A percentile compares a stretch with the other conserved stretches of the same genome.
Evolutionary conservation across 2,888 invertebrate species (phyloP).

Genomic region (Vandiemenella viatica): DNA sequence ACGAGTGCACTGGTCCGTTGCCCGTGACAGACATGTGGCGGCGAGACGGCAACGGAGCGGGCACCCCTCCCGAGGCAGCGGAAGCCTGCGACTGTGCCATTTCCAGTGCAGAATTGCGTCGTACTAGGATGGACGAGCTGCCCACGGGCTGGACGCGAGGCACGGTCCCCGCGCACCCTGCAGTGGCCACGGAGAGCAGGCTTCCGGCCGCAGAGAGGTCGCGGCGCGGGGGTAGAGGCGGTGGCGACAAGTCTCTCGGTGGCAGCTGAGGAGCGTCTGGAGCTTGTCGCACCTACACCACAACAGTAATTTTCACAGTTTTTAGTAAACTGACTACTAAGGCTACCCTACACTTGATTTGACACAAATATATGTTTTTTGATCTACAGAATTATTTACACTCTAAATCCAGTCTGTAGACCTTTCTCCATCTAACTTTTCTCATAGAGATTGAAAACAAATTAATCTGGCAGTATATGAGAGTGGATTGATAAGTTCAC

Average conservation of each 20-base stretch:
- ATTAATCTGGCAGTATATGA: no score
- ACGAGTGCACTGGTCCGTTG: constrained; percentile 22
- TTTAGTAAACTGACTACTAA: no score
- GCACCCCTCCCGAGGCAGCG: constrained; percentile 3
- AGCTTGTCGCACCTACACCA: constrained; percentile 41
- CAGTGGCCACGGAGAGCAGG: constrained; percentile 25
- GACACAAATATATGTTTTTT: no score
- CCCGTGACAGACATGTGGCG: constrained; percentile 21
- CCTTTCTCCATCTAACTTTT: no score
- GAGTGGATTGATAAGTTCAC: no score
- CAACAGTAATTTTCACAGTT: no score
- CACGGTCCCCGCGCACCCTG: constrained; percentile 15
- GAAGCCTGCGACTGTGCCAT: constrained; percentile 14
- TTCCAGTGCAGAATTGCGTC: constrained; percentile 36
- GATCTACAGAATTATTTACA: no score
- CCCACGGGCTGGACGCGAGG: constrained; percentile 19
- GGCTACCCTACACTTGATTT: no score
- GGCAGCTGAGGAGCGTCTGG: constrained; percentile 55
- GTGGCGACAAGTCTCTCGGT: constrained; percentile 46
- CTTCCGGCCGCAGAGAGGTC: constrained; percentile 27
- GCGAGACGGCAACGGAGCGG: constrained; percentile 19
- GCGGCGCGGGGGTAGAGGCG: constrained; percentile 47
- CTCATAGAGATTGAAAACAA: no score
- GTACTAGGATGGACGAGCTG: constrained; percentile 31
- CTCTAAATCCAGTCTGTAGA: no score